Evolutionary conservation across 2,113 vertebrate genomes (phyloP).

Genomic region (Xiphophorus maculatus): DNA sequence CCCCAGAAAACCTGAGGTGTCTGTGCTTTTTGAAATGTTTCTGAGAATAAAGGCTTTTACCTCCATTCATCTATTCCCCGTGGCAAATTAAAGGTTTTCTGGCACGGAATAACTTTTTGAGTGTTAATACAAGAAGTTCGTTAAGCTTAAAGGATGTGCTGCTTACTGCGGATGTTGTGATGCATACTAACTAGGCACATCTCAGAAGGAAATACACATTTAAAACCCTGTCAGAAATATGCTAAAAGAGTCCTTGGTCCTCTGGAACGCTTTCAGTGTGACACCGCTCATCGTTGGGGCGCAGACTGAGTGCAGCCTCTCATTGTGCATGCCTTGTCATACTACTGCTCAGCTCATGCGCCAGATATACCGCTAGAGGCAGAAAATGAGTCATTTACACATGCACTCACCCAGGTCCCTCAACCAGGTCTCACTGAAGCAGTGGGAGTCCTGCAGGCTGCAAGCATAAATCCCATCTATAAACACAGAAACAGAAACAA

Average conservation of each 20-base stretch:
- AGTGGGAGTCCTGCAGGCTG: conserved; percentile 25
- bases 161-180: conserved; percentile 34
- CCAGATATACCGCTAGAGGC: conserved; percentile 53
- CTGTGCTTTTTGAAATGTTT: conserved; percentile 48
- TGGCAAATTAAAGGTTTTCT: conserved; percentile 60
- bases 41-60: conserved; percentile 43
- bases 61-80: conserved; percentile 53
- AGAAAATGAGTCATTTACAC: conserved; percentile 65
- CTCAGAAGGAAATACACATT: conserved; percentile 25
- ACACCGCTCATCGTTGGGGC: conserved; percentile 29
- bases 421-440: conserved; percentile 52
- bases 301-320: conserved; percentile 27
- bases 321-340: conserved; percentile 44
- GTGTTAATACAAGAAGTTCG: conserved; percentile 34
- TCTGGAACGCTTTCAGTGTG: conserved; percentile 15
- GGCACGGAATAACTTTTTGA: conserved; percentile 44
- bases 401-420: conserved; percentile 59
- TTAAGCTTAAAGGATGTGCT: conserved; percentile 30
- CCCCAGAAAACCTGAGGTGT: conserved; percentile 36
- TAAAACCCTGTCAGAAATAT: conserved; percentile 25
- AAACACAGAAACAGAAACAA: conserved; percentile 49
- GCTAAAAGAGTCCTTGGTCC: conserved; percentile 25
- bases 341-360: conserved; percentile 41
- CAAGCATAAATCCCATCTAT: conserved; percentile 61
- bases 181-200: conserved; percentile 45